Evolutionary conservation across 2,113 vertebrate genomes (phyloP), one percentile per base, ranked within the genome.

Genomic region (Monopterus albus): DNA sequence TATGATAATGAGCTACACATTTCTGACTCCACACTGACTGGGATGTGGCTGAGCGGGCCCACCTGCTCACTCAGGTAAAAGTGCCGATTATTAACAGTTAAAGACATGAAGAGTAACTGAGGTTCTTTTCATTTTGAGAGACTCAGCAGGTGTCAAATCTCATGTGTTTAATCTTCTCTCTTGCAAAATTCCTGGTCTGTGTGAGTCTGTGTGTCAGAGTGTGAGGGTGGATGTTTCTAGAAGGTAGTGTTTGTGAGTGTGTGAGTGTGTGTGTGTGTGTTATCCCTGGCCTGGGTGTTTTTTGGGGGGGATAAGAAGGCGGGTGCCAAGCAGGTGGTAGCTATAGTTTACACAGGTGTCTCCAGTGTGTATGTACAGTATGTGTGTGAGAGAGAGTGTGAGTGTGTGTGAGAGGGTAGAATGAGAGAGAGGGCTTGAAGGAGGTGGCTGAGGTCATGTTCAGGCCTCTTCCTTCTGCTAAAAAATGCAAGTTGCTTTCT

Each of bases 291-390:
- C 63, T 57, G 52, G 28, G 28, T 76, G 52, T 80, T 62, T 83
- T 79, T 79, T 68, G 23, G 60, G 73, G 23, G 60, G 73, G 51
- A 70, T 50, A 72, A 73, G 62, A 62, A 63, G 72, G 72, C 21
- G 62, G 59, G 69, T 67, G 72, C 58, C 59, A 71, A 83, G 75
- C 86, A 89, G 84, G 79, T 82, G 84, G 68, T 52, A 56, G 67
- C 79, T 76, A 72, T 49, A 76, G 86, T 90, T 90, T 88, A 87
- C 86, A 87, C 84, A 90, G 86, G 88, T 87, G 88, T 82, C 70
- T 78, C 36, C 61, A 78, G 72, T 61, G 49, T 79, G 68, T 75
- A 79, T 76, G 79, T 72, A 58, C 42, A 66, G 50, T 58, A 20
- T 68, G 45, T 69, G 35, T 65, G 60, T 14, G 9, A 45, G 50